These are phyloP conservation scores for Coracopsis vasa DNA, from an alignment of 2,113 vertebrate genomes.

Conservation along the genomic window DNA sequence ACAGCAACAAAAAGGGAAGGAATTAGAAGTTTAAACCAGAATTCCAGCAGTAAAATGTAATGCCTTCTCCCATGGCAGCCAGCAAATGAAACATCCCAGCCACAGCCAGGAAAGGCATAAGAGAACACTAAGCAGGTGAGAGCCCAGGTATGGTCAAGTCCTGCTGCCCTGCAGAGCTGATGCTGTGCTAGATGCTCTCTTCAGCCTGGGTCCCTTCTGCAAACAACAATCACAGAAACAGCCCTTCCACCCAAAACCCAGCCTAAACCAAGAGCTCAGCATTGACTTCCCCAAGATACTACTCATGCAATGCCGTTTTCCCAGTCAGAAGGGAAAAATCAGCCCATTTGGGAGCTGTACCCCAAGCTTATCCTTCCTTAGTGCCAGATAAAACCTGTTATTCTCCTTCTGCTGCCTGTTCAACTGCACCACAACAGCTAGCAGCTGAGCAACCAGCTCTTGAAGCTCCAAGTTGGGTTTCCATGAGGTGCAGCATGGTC, in stretches of 20 bases:
- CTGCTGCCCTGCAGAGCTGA: neutral
- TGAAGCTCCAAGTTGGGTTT: neutral
- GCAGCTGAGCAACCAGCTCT: neutral
- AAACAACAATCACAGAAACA: neutral
- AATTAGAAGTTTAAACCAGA: neutral
- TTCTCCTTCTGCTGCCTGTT: neutral
- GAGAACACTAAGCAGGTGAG: neutral
- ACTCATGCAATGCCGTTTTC: neutral
- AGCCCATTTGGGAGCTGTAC: neutral
- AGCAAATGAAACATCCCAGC: neutral
- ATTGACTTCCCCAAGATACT: neutral
- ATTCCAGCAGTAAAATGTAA: neutral
- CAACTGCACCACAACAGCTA: neutral
- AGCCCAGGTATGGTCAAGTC: neutral
- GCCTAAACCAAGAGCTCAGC: neutral
- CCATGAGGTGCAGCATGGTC: accelerated
- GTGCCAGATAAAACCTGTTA: neutral
- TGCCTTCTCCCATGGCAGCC: neutral
- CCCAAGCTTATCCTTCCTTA: neutral
- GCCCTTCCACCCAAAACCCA: neutral
- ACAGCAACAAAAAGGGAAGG: neutral
- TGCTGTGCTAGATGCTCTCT: neutral
- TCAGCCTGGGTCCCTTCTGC: neutral
- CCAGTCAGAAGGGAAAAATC: neutral
- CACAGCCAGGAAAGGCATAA: neutral